Evolutionary conservation across 2,888 invertebrate genomes (phyloP).

Genomic region (Aleiodes testaceus): DNA sequence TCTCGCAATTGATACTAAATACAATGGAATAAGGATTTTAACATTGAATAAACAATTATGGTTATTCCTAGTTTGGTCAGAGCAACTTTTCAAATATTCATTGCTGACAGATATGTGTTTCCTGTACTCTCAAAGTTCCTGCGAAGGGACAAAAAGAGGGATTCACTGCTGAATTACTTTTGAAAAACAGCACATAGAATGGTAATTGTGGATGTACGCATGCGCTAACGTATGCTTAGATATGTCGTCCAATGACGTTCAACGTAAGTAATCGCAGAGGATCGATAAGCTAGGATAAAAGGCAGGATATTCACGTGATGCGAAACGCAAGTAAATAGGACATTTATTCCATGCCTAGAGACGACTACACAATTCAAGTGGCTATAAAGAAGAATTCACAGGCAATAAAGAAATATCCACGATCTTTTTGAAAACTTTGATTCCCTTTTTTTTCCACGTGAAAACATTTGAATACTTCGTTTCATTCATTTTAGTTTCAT

Average conservation of each 20-base stretch:
- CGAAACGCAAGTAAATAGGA: conserved; percentile 28
- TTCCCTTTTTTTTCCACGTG: background rate
- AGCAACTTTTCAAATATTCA: conserved; percentile 21
- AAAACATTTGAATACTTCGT: no score
- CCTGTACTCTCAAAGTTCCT: background rate
- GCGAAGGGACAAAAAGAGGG: background rate
- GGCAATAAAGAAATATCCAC: background rate
- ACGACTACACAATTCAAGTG: conserved; percentile 6
- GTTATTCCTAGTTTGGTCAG: background rate
- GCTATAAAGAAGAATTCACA: conserved; percentile 2
- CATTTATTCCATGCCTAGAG: conserved; percentile 23
- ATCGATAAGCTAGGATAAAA: conserved; percentile 34
- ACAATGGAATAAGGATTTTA: no score
- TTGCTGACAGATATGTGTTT: background rate
- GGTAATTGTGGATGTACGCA: conserved; percentile 1
- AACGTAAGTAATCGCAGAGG: conserved; percentile 25
- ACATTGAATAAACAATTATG: background rate
- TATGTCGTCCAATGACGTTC: conserved; percentile 23
- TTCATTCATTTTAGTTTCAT: background rate
- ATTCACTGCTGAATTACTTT: background rate
- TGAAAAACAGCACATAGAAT: background rate
- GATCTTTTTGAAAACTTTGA: conserved; percentile 13
- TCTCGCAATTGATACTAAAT: no score
- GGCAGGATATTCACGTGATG: conserved; percentile 22
- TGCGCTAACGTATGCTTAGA: conserved; percentile 29